Evolutionary conservation across 2,113 vertebrate genomes (phyloP), one percentile per base, ranked within the genome.

Genomic region (Azemiops feae): DNA sequence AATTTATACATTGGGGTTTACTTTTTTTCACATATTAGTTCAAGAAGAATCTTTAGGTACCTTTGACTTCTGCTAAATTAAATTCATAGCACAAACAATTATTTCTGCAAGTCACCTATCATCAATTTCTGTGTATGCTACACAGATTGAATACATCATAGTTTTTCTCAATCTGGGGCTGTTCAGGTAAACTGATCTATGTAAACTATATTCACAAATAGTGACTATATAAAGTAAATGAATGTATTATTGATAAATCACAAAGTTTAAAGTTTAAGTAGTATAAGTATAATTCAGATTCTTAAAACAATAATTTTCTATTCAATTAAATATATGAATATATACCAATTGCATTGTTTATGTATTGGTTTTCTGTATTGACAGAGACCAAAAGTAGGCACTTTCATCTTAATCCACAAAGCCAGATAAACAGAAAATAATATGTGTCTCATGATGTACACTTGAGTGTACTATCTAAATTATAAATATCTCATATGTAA

Each of bases 1-100:
- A 93, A 96, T 95, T 96, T 97, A 92, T 91, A 93, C 89, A 81
- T 81, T 92, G 53, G 81, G 93, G 58, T 96, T 95, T 91, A 93
- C 92, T 94, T 88, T 91, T 58, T 94, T 94, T 93, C 94, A 94
- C 93, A 89, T 54, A 85, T 96, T 96, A 96, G 85, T 34, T 91
- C 92, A 91, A 91, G 92, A 43, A 93, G 55, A 60, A 18, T 0
- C 89, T 95, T 94, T 91, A 95, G 87, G 57, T 95, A 85, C 93
- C 55, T 92, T 94, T 0, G 0, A 93, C 92, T 81, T 94, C 88
- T 86, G 91, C 93, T 74, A 55, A 94, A 92, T 64, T 45, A 93
- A 86, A n/a, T 58, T 74, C 93, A 89, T 50, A 93, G 57, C 55
- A 87, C 39, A 27, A 85, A 87, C 90, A 96, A 87, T 94, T 91